Base-by-base conservation (phyloP, 1,140 invertebrate species). In the Magallana gigas region DNA sequence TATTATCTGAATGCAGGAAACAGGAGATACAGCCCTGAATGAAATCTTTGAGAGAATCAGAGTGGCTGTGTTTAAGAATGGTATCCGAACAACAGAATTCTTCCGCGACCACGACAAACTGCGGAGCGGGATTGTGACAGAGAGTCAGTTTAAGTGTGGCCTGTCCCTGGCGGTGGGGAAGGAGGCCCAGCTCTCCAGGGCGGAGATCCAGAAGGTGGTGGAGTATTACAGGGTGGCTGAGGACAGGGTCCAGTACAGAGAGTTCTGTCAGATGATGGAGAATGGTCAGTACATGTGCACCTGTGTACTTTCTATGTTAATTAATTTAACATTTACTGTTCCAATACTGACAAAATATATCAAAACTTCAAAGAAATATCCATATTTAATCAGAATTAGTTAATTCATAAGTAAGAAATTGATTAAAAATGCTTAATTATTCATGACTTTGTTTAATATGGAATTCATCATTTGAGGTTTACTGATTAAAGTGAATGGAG, bases 31-130 rank as follows among this genome's bases (percentile, higher is more conserved):
- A 48, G 90, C 93, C n/a, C 85, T 95, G 7, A 93, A 94, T 84
- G 90, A 93, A 82, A 94, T 94, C 29, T 91, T 95, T 87, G 93
- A 95, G 87, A 94, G 93, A 85, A 93, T 95, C n/a, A 88, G 93
- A 36, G 90, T 95, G 16, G 91, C 93, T 11, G 91, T 93, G n/a
- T 94, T 91, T 88, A 95, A 95, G 89, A 91, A 94, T 88, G 93
- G 94, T 9, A 93, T 95, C 57, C 89, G 94, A 56, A 93, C 93
- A n/a, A 91, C 90, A 16, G 94, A 95, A 88, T 95, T 94, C 85
- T 95, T 95, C 89, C 94, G 93, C 89, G 94, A 95, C 86, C 94
- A 94, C 87, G 94, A 95, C 89, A 93, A 93, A 85, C 91, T 94
- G 18, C 89, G 94, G 14, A 93, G 93, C 90, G 94, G 95, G 0